Percentiles rank a stretch among this genome's conserved stretches.
Evolutionary conservation across 2,113 vertebrate genomes (phyloP).

Genomic region (Chaetorhynchus papuensis): DNA sequence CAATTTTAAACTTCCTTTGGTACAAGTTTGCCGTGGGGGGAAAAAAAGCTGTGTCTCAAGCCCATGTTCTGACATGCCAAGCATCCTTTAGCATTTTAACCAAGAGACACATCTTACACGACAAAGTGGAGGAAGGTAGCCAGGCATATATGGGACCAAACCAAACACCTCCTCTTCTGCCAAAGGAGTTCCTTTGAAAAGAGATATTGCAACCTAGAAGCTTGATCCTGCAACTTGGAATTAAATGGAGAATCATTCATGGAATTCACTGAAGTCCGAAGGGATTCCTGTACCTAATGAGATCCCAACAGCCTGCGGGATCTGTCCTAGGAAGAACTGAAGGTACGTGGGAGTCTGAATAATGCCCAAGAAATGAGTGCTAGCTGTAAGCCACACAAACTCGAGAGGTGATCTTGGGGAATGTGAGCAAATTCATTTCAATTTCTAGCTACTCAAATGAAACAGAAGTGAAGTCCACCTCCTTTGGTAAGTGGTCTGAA

Average conservation of each 20-base stretch:
- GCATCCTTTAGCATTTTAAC: background rate
- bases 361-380: background rate
- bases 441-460: background rate
- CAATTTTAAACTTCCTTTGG: background rate
- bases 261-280: background rate
- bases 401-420: background rate
- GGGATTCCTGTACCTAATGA: background rate
- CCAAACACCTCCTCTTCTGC: background rate
- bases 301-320: background rate
- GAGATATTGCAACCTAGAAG: background rate
- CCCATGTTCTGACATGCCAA: background rate
- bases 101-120: background rate
- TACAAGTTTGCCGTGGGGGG: background rate
- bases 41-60: background rate
- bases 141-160: background rate
- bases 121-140: background rate
- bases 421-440: background rate
- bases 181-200: background rate
- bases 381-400: background rate
- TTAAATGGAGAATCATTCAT: background rate
- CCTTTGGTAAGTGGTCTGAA: background rate
- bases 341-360: background rate
- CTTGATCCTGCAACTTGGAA: background rate
- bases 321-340: background rate
- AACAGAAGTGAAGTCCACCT: slow-evolving; percentile 3